Conservation (phyloP, 2,797 vertebrate species). For the Enteromius thamalakanensis region DNA sequence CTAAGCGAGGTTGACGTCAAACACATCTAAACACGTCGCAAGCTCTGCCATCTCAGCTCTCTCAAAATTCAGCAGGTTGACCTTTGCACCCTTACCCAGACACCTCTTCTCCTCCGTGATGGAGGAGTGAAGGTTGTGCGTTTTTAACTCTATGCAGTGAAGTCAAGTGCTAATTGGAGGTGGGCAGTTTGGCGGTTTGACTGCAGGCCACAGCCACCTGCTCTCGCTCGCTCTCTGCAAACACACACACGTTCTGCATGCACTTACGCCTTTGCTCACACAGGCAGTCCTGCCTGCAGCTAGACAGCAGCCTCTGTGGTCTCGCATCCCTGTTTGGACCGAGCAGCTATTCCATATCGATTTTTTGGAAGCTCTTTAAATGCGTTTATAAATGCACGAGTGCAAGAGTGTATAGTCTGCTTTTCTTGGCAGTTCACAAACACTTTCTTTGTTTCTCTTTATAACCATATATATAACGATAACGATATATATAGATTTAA, state of each 20-base stretch:
- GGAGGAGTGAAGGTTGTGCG: constrained; percentile 61
- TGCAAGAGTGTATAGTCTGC: constrained; percentile 3
- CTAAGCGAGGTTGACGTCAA: constrained; percentile 13
- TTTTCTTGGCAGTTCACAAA: constrained; percentile 10
- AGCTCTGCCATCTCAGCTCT: constrained; percentile 34
- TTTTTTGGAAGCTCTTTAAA: constrained; percentile 59
- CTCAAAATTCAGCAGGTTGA: constrained; percentile 63
- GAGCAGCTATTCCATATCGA: constrained; percentile 57
- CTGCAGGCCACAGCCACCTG: constrained; percentile 53
- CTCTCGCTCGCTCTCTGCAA: constrained; percentile 23
- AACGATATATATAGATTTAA: not conserved
- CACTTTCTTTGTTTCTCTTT: not conserved
- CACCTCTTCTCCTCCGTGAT: constrained; percentile 59
- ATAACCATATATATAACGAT: not conserved
- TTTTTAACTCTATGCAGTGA: constrained; percentile 60
- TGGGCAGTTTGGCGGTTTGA: constrained; percentile 57
- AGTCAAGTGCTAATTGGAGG: constrained; percentile 67
- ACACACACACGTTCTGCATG: constrained; percentile 38
- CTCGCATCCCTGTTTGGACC: constrained; percentile 35
- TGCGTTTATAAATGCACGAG: constrained; percentile 49
- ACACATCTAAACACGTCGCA: constrained; percentile 20
- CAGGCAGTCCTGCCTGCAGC: constrained; percentile 39
- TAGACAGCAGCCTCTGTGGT: constrained; percentile 44
- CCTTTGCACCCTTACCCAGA: constrained; percentile 56
- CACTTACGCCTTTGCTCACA: constrained; percentile 27